Conservation (phyloP, 2,888 invertebrate species). For the Marronus borbonicus region DNA sequence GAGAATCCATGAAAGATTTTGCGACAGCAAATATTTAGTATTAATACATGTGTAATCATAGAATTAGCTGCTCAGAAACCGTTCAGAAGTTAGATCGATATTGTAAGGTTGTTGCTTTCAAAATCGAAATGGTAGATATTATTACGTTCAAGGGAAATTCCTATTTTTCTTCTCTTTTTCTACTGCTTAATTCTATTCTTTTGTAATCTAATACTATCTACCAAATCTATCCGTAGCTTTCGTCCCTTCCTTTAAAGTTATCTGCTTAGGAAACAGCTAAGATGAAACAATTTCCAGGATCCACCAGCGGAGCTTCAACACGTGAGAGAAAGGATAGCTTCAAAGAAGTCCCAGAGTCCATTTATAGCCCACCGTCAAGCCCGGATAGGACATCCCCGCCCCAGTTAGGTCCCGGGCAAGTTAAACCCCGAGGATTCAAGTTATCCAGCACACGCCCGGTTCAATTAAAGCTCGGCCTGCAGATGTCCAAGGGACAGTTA, state of each 20-base stretch:
- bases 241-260: background rate
- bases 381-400: conserved; percentile 73
- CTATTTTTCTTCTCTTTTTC: no score
- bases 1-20: background rate
- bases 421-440: conserved; percentile 84
- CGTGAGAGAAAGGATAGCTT: conserved; percentile 74
- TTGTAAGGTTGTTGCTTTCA: no score
- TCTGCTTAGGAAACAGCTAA: background rate
- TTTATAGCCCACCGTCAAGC: conserved; percentile 74
- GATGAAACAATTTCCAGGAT: conserved; percentile 11
- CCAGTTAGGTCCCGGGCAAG: conserved; percentile 84
- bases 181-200: no score
- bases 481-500: conserved; percentile 92
- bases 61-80: no score
- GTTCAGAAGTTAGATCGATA: no score
- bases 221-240: background rate
- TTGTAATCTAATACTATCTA: background rate
- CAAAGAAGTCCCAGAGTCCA: conserved; percentile 72
- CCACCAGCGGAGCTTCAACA: conserved; percentile 64
- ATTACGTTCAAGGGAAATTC: no score
- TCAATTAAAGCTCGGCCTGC: conserved; percentile 89
- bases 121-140: no score
- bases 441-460: conserved; percentile 80
- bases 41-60: background rate
- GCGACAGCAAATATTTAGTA: background rate